Base-by-base conservation (phyloP, 2,113 vertebrate species). In the Gadus macrocephalus region DNA sequence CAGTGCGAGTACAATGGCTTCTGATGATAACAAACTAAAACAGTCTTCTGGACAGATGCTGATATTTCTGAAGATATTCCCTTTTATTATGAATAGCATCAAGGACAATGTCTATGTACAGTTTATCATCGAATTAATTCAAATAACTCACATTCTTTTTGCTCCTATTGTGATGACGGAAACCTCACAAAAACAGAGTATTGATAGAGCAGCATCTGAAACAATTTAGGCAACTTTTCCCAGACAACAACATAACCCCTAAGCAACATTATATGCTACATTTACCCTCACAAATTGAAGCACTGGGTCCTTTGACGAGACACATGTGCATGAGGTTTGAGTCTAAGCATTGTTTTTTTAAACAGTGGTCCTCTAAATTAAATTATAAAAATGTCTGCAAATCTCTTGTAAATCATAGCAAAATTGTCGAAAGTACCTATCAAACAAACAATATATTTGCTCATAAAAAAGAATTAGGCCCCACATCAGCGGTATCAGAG, bases 321-420 rank as follows among this genome's bases (percentile, higher is more conserved):
- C 79, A 78, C 67, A 78, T 81, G 72, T 81, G 75, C 62, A 75
- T 81, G 78, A 27, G 59, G 17, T 80, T 76, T 76, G 78, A 79
- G 65, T 75, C 78, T 65, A 76, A 79, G 64, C 73, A 69, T 72
- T 72, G 63, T 27, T 77, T 73, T 78, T 78, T 78, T 8, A 78
- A 78, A 67, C 72, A 74, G 68, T 76, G 78, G 78, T 61, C 69
- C 71, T 66, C 67, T 25, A 69, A 75, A 71, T 70, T 62, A 58
- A 78, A 42, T 78, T 78, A 67, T 64, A 68, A 69, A 3, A 65
- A 65, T 73, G 66, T 76, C 15, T 71, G 69, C 61, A 71, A 71
- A 19, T 72, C 66, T 53, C 64, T 64, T 67, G 53, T 75, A n/a
- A 71, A 65, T 49, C 62, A 71, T 53, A 71, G 66, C 55, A 63